Conservation (phyloP, 2,113 vertebrate genomes). For the Indicator maculatus region DNA sequence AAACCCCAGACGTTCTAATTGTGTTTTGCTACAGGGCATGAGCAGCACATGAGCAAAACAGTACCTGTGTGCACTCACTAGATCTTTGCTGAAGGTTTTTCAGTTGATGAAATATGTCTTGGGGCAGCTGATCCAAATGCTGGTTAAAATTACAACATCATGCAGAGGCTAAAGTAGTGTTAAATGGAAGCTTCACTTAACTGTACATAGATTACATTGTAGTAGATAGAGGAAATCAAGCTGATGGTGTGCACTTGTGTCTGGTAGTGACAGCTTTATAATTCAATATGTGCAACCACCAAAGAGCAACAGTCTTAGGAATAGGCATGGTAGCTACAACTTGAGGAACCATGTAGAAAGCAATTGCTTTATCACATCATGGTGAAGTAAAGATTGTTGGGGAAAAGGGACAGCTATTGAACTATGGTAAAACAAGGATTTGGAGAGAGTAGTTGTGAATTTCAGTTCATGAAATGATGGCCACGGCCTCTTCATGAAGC, state of each 20-base stretch:
- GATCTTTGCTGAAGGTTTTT: neutral
- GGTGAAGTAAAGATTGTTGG: neutral
- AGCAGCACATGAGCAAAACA: neutral
- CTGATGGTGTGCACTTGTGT: neutral
- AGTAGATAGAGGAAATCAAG: conserved; percentile 22
- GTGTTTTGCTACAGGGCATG: neutral
- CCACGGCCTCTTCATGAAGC: neutral
- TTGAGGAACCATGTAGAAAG: neutral
- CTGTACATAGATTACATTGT: neutral
- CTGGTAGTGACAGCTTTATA: conserved; percentile 24
- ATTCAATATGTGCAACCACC: conserved; percentile 39
- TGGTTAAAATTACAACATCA: neutral
- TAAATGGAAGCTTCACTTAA: conserved; percentile 20
- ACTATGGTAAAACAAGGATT: neutral
- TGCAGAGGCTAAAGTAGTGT: neutral
- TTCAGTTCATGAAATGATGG: neutral
- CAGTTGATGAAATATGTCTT: neutral
- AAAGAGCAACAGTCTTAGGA: neutral
- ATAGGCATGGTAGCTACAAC: neutral
- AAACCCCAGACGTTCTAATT: neutral
- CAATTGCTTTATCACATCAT: neutral
- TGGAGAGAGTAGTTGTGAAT: neutral
- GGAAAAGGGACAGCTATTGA: neutral
- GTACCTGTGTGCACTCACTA: neutral
- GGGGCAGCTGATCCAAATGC: neutral